phyloP scores from a whole-genome alignment of 1,140 invertebrate species.

The Anthonomus grandis region DNA sequence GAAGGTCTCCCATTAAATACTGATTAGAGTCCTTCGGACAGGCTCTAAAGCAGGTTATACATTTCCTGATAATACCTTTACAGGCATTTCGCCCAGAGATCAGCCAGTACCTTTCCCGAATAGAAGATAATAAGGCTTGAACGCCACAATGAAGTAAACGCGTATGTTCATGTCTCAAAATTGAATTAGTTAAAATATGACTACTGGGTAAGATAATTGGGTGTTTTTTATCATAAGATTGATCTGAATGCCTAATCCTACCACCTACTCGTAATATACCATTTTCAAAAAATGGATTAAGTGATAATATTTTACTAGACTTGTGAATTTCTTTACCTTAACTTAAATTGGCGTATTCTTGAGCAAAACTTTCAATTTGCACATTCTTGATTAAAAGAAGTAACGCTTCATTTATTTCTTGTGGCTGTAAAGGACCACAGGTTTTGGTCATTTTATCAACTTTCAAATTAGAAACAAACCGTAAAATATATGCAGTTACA shows the following conservation, averaged over 20 bases:
- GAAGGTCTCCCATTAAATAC: slow-evolving; percentile 32
- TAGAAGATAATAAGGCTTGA: slow-evolving; percentile 22
- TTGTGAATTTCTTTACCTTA: slow-evolving; percentile 1
- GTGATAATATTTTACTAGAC: slow-evolving; percentile 8
- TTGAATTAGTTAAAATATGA: slow-evolving; percentile 26
- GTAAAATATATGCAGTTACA: slow-evolving; percentile 2
- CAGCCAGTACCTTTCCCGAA: slow-evolving; percentile 36
- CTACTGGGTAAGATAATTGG: slow-evolving; percentile 35
- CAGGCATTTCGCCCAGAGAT: slow-evolving; percentile 9
- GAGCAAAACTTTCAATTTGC: slow-evolving; percentile 11
- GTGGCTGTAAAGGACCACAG: slow-evolving; percentile 1
- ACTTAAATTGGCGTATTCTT: slow-evolving; percentile 10
- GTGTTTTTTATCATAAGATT: slow-evolving; percentile 29
- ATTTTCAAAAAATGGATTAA: slow-evolving; percentile 31
- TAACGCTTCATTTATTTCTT: slow-evolving; percentile 4
- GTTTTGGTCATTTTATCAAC: background rate
- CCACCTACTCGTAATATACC: slow-evolving; percentile 39
- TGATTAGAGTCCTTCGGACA: slow-evolving; percentile 13
- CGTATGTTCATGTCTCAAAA: slow-evolving; percentile 31
- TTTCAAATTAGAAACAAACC: slow-evolving; percentile 17
- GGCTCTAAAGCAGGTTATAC: slow-evolving; percentile 28
- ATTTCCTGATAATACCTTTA: slow-evolving; percentile 14
- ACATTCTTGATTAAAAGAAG: slow-evolving; percentile 1
- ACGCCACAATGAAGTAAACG: slow-evolving; percentile 32
- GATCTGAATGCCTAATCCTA: slow-evolving; percentile 27